Evolutionary conservation across 2,113 vertebrate species (phyloP).

Genomic region (Platichthys stellatus): DNA sequence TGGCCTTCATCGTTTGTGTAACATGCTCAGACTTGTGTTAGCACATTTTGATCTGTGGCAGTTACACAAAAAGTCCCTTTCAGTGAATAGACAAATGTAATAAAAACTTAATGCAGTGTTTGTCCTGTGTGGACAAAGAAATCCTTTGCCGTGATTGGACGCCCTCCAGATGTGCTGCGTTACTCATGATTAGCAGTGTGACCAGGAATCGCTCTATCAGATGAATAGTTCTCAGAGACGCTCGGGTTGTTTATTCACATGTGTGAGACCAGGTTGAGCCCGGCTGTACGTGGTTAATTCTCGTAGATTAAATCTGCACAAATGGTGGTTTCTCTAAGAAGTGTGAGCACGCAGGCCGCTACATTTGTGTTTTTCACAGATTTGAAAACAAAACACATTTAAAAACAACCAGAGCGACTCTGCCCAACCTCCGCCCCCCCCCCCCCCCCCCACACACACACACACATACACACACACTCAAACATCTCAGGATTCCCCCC

Average conservation of each 20-base stretch:
- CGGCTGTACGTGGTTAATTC: too few species aligned
- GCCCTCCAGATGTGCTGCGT: neutral
- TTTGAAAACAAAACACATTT: neutral
- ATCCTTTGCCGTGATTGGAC: neutral
- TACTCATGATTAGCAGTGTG: conserved; percentile 42
- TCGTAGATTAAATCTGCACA: too few species aligned
- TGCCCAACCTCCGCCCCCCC: neutral
- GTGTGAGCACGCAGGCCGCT: too few species aligned
- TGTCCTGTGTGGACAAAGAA: neutral
- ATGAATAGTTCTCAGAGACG: conserved; percentile 9
- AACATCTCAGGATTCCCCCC: too few species aligned
- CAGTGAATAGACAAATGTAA: neutral
- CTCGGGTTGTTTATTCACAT: too few species aligned
- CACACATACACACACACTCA: too few species aligned
- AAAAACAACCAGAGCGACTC: neutral
- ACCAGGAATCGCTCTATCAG: conserved; percentile 4
- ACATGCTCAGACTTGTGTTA: too few species aligned
- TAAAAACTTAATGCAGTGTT: neutral
- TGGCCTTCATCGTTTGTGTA: too few species aligned
- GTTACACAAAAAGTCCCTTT: neutral
- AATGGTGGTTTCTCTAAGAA: too few species aligned
- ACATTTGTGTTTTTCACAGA: neutral
- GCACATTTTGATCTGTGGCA: neutral
- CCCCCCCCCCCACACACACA: neutral
- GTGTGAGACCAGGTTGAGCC: too few species aligned